phyloP scores from a whole-genome alignment of 1,140 invertebrate species.

The Cotesia chilonis region DNA sequence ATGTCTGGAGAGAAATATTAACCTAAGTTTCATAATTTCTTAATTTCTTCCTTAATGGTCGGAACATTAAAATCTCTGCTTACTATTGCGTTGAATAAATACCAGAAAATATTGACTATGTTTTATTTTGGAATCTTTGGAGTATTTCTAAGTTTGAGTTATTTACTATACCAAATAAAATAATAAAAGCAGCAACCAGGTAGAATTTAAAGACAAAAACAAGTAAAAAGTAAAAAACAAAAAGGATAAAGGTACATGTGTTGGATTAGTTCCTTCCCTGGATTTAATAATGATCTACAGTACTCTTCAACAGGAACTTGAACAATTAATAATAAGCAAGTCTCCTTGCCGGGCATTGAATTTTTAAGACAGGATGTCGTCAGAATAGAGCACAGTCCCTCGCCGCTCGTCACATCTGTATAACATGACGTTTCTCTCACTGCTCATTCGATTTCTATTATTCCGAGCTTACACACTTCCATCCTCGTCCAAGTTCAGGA shows the following conservation, averaged over 20 bases:
- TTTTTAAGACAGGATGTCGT: conserved; percentile 56
- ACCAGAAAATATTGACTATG: too few species aligned
- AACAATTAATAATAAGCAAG: conserved; percentile 61
- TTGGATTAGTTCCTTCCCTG: conserved; percentile 30
- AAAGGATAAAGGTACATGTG: not conserved
- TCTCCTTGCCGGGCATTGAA: conserved; percentile 46
- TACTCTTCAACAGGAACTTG: conserved; percentile 56
- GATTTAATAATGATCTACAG: conserved; percentile 52
- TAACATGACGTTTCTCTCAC: conserved; percentile 8
- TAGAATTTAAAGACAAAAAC: too few species aligned
- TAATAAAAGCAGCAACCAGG: too few species aligned
- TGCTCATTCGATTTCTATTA: conserved; percentile 23
- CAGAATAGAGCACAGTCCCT: conserved; percentile 1
- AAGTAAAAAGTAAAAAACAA: too few species aligned
- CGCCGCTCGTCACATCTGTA: not conserved
- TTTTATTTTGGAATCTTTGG: too few species aligned
- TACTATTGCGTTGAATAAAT: too few species aligned
- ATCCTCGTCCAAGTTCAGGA: not conserved
- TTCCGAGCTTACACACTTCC: not conserved
- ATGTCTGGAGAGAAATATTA: too few species aligned
- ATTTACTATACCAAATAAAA: too few species aligned
- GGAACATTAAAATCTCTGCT: too few species aligned
- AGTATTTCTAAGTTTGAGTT: too few species aligned
- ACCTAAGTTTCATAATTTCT: too few species aligned
- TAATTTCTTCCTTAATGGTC: too few species aligned